Percentiles rank a stretch among this genome's conserved stretches.
These are phyloP conservation scores for Sitophilus oryzae DNA, from an alignment of 1,140 invertebrate genomes.

Conservation along the genomic window DNA sequence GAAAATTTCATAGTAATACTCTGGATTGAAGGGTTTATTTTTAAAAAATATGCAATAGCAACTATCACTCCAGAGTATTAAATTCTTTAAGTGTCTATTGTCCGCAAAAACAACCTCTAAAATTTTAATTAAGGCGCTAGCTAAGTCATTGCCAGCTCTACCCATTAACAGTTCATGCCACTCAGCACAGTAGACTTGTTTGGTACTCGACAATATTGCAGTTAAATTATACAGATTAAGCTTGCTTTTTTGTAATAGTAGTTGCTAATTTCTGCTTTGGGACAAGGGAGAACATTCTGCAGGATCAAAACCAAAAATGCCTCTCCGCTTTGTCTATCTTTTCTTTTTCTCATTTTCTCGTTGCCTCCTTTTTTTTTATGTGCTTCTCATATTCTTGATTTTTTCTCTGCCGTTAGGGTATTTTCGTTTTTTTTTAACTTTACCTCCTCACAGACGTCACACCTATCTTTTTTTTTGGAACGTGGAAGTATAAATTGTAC, in stretches of 20 bases:
- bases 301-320: conserved; percentile 28
- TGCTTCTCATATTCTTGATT: too few relatives aligned
- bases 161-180: conserved; percentile 27
- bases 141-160: conserved; percentile 31
- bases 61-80: conserved; percentile 32
- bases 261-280: conserved; percentile 16
- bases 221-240: conserved; percentile 32
- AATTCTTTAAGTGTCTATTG: conserved; percentile 14
- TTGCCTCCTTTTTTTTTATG: too few relatives aligned
- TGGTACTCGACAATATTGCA: conserved; percentile 21
- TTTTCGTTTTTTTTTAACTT: conserved; percentile 9
- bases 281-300: conserved; percentile 29
- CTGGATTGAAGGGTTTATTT: conserved; percentile 18
- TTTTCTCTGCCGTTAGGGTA: too few relatives aligned
- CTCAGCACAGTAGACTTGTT: conserved; percentile 28
- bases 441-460: conserved; percentile 24
- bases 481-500: background rate
- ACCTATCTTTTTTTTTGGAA: conserved; percentile 28
- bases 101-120: conserved; percentile 23
- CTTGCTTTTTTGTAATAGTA: conserved; percentile 32
- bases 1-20: conserved; percentile 34
- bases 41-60: conserved; percentile 30
- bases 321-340: too few relatives aligned
- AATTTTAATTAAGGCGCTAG: conserved; percentile 33
- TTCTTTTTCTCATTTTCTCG: too few relatives aligned